Evolutionary conservation across 2,113 vertebrate species (phyloP).

Genomic region (Jaculus jaculus): DNA sequence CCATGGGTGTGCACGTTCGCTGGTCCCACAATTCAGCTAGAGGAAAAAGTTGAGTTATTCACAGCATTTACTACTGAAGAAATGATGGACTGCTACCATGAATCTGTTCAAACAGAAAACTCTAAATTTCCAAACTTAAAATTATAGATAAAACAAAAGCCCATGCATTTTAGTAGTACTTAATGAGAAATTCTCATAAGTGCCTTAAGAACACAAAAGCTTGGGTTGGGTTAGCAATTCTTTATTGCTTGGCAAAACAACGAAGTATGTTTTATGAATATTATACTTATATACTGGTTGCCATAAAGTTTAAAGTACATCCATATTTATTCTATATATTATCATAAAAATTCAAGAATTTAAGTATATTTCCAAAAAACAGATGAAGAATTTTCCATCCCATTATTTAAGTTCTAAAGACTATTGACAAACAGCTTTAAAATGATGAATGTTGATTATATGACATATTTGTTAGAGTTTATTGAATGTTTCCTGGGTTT

Average conservation of each 20-base stretch:
- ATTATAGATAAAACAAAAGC: background rate
- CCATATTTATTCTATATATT: background rate
- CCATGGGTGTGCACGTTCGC: too few relatives aligned
- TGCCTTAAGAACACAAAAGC: background rate
- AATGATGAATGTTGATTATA: background rate
- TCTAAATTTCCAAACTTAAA: slow-evolving; percentile 5
- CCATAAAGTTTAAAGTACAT: slow-evolving; percentile 12
- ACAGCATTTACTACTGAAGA: slow-evolving; percentile 17
- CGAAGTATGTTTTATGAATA: background rate
- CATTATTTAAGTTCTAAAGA: slow-evolving; percentile 7
- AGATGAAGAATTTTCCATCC: background rate
- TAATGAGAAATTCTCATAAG: background rate
- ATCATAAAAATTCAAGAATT: slow-evolving; percentile 18
- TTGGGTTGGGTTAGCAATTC: background rate
- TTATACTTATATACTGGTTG: background rate
- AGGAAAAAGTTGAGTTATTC: background rate
- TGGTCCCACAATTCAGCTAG: background rate
- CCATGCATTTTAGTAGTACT: background rate
- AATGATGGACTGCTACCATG: background rate
- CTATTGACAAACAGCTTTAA: background rate
- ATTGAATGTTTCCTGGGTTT: background rate
- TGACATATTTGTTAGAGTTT: background rate
- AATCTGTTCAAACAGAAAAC: slow-evolving; percentile 22
- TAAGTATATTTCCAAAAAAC: background rate
- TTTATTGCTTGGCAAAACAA: background rate